phyloP scores from a whole-genome alignment of 2,888 invertebrate species.

The Agrilus mali region DNA sequence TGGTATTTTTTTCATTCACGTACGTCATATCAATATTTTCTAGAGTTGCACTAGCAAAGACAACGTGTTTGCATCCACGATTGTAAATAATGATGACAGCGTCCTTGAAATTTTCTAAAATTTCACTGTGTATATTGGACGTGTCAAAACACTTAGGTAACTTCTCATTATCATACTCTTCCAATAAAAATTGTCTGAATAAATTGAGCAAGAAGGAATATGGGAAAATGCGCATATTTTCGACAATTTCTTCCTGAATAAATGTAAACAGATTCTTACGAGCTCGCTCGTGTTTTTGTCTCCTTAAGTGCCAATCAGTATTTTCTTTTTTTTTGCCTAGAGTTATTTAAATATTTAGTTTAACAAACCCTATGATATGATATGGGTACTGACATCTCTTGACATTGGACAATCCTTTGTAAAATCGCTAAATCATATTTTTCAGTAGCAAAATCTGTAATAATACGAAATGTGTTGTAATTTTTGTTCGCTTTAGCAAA shows the following conservation, averaged over 20 bases:
- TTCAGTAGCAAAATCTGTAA: conserved; percentile 4
- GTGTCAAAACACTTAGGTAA: conserved; percentile 13
- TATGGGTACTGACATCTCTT: conserved; percentile 10
- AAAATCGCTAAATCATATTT: conserved; percentile 6
- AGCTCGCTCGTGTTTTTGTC: conserved; percentile 13
- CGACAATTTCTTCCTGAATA: conserved; percentile 10
- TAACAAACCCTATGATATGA: conserved; percentile 10
- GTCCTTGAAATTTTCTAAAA: conserved; percentile 9
- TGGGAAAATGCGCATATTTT: conserved; percentile 14
- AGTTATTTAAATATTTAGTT: conserved; percentile 12
- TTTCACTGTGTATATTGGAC: conserved; percentile 10
- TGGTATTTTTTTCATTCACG: conserved; percentile 10
- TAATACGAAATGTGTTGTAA: conserved; percentile 3
- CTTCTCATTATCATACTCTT: conserved; percentile 11
- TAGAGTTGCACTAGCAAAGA: conserved; percentile 11
- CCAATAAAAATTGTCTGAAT: conserved; percentile 12
- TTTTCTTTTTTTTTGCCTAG: conserved; percentile 13
- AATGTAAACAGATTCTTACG: conserved; percentile 11
- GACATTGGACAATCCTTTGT: conserved; percentile 9
- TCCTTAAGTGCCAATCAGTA: conserved; percentile 12
- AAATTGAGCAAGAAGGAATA: conserved; percentile 10
- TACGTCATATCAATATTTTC: conserved; percentile 11
- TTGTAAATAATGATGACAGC: too few species aligned
- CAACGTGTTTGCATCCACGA: conserved; percentile 11
- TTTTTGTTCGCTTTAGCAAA: conserved; percentile 4